Evolutionary conservation across 2,888 invertebrate species (phyloP), one percentile per base, ranked within the genome.

Genomic region (Hartigia nigra): DNA sequence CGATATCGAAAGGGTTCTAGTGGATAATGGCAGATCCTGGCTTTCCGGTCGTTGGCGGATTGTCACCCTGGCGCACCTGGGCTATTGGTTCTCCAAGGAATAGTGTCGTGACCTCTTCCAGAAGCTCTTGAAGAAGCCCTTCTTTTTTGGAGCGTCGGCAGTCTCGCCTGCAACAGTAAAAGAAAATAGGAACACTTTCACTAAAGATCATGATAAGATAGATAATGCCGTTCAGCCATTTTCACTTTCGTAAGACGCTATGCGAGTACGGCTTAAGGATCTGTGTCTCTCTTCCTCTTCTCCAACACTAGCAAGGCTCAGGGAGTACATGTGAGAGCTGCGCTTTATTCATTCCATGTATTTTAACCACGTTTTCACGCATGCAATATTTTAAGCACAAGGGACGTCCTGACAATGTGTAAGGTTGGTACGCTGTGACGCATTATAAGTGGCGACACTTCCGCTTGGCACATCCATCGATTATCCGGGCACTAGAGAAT

Each of bases 41-140:
- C 80, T 81, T 81, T 86, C 85, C 77, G 86, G 87, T 81, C 87
- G 86, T 82, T 88, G 89, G 76, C 88, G 89, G 83, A 83, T 86
- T 86, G 87, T 87, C 88, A 88, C 86, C 88, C 89, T 89, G 84
- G 87, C 88, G 87, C 90, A 91, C 91, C 90, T 90, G 89, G 90
- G 93, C 94, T 95, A 95, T 93, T 96, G 96, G 92, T 97, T 96
- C 92, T 97, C 97, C 92, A 97, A 93, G 83, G 97, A 97, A 91
- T 97, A 96, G 91, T 97, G 96, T 85, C 96, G 95, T 85, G 97
- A 97, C 88, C 96, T 95, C 92, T 97, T 97, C 97, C 97, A 97
- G 86, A 97, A 95, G 91, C 95, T 96, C 92, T 96, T 96, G 93
- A 97, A 97, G 92, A 97, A 97, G 84, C 97, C 96, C 92, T 96